Evolutionary conservation across 2,113 vertebrate species (phyloP).

Genomic region (Pogona vitticeps): DNA sequence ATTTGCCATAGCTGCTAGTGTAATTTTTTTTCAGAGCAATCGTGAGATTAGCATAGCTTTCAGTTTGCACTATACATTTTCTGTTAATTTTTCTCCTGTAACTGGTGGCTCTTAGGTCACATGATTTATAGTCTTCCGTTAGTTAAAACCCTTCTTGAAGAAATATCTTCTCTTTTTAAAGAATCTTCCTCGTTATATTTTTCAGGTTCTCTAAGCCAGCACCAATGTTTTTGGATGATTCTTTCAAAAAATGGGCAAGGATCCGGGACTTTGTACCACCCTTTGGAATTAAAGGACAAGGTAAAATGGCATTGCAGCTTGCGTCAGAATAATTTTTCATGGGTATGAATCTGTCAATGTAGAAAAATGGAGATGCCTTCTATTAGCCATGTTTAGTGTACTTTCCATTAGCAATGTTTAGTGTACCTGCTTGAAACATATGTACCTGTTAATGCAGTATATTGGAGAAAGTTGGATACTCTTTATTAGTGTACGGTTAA

Average conservation of each 20-base stretch:
- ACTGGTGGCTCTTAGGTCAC: not conserved
- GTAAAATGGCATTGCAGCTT: conserved; percentile 64
- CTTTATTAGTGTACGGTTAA: not conserved
- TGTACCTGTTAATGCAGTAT: not conserved
- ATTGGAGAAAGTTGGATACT: not conserved
- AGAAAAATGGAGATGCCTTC: not conserved
- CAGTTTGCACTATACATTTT: too few species aligned
- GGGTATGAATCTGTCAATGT: not conserved
- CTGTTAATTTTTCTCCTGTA: not conserved
- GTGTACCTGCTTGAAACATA: not conserved
- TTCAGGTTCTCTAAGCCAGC: conserved; percentile 84
- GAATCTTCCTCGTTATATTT: conserved; percentile 52
- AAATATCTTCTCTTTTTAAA: conserved; percentile 33
- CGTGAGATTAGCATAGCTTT: not conserved
- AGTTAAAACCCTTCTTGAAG: not conserved
- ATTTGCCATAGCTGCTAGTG: not conserved
- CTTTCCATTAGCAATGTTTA: not conserved
- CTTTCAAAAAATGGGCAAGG: conserved; percentile 83
- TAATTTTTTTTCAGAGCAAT: not conserved
- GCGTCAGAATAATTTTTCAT: conserved; percentile 8
- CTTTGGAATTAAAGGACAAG: conserved; percentile 89
- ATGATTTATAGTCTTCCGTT: not conserved
- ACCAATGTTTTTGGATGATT: conserved; percentile 85
- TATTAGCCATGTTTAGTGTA: not conserved
- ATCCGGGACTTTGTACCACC: conserved; percentile 85